Base-by-base conservation (phyloP, 2,888 invertebrate species). In the Drosophila suboccidentalis region DNA sequence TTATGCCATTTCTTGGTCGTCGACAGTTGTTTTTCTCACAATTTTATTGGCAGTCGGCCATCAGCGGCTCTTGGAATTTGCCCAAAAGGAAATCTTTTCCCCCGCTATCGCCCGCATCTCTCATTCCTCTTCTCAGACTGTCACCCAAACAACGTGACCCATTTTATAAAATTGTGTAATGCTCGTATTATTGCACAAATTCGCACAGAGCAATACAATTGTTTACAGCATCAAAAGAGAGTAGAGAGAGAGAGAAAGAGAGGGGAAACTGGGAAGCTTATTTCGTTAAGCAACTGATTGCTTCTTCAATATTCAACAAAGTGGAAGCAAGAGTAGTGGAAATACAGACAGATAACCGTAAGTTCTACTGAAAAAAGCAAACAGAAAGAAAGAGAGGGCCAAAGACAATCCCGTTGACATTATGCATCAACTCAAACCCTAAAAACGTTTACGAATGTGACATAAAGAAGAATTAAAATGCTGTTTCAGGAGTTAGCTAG, bases 31-130 rank as follows among this genome's bases (percentile, higher is more conserved):
- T 87, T 84, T 83, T 82, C 84, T 71, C 87, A 65, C 80, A 81
- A 81, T 87, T 89, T 84, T 84, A 84, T 84, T 84, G 83, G 83
- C 83, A 83, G 75, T 50, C 67, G 75, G 85, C 87, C 89, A 89
- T 84, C 87, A 84, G 81, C 59, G 60, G 29, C 69, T 61, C 44
- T 38, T 59, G 50, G 41, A 70, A 43, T 59, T 61, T 62, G 76
- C 44, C 69, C 68, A 72, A 79, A 67, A 43, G 46, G 15, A 63
- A 47, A 63, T 58, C 57, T 26, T 54, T 10, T 15, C 49, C 34
- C 17, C n/a, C 36, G 0, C 44, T 4, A 26, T 4, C 1, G 9
- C 4, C 39, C 11, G 6, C 19, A 6, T 26, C 32, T 13, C 26
- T 15, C 11, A 3, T 11, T 11, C 3, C 4, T 17, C 10, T 11